Evolutionary conservation across 2,888 invertebrate genomes (phyloP), one percentile per base, ranked within the genome.

Genomic region (Dastarcus helophoroides): DNA sequence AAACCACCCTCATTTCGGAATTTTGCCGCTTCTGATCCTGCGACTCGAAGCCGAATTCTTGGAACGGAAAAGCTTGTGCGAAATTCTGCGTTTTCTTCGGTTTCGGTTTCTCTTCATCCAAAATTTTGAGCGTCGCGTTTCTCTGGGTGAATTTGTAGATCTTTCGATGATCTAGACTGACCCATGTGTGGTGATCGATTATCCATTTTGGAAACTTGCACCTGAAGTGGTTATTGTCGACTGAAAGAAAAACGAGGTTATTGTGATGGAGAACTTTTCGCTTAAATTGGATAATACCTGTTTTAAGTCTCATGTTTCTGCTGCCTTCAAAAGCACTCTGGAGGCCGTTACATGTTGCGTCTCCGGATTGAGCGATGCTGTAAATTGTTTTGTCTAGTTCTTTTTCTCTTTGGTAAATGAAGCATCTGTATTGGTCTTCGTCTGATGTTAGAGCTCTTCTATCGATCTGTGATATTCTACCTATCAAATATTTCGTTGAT

Each of bases 191-290:
- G 49, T 81, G 81, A 31, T 76, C 73, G 40, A 79, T 77, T 37
- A 84, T 73, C 83, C 84, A 85, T 7, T 66, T 55, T 0, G 84
- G 84, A 59, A 82, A 84, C 51, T 78, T 79, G 58, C 85, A 85
- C 36, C 74, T 69, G 46, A 72, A 74, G 58, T 79, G 79, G 39
- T 78, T 77, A 43, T 77, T 77, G 46, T 80, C 81, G 33, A 76
- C 82, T 79, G 60, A 9, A 56, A 28, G 11, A 28, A 21, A 28
- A 22, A 9, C 15, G 9, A 9, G 22, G 22, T 19, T 3, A 14
- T 25, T 3, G 11, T 3, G 9, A 3, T 25, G 11, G 27, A 2
- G 22, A 22, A n/a, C 10, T 31, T 31, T 15, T 17, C 9, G 3
- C 25, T 6, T 27, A 12, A 37, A 21, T 8, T 11, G 21, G 11